Percentiles rank a stretch among this genome's conserved stretches.
Conservation (phyloP, 2,113 vertebrate species). For the Zootoca vivipara region DNA sequence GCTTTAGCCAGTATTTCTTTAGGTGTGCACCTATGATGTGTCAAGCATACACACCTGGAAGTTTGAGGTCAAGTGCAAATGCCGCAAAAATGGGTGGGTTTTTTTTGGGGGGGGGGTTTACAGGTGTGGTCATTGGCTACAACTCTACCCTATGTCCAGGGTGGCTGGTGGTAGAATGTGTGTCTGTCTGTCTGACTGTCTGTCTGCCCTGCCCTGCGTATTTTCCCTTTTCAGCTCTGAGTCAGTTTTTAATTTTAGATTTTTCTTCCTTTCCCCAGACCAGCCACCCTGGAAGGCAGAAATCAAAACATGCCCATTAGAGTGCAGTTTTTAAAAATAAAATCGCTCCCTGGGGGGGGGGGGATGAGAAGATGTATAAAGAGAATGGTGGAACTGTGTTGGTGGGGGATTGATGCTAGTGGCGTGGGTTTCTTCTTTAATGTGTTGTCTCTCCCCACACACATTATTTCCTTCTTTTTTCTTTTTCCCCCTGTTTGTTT, state of each 20-base stretch:
- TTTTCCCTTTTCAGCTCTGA: conserved; percentile 44
- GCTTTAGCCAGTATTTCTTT: background rate
- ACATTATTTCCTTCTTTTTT: conserved; percentile 60
- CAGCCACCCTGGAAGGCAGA: conserved; percentile 59
- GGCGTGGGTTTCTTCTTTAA: conserved; percentile 45
- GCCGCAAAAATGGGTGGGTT: background rate
- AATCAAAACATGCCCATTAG: conserved; percentile 61
- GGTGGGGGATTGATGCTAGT: conserved; percentile 7
- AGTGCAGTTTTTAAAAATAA: conserved; percentile 66
- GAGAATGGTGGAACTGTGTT: conserved; percentile 42
- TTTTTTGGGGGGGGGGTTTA: background rate
- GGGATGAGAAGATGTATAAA: conserved; percentile 37
- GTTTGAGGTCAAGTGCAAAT: background rate
- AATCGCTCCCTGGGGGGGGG: conserved; percentile 60
- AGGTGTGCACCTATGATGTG: background rate
- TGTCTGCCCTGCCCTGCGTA: background rate
- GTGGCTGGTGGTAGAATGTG: background rate
- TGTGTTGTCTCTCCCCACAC: conserved; percentile 58
- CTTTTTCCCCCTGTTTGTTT: conserved; percentile 44
- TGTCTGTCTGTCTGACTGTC: too few species aligned
- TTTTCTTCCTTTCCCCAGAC: conserved; percentile 27
- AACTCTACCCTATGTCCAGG: conserved; percentile 35
- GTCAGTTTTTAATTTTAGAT: conserved; percentile 66
- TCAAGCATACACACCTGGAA: background rate
- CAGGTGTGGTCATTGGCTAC: conserved; percentile 14